Base-by-base conservation (phyloP, 30 jellyfish, hydroid and myxozoan species). In the Rhopilema esculentum region DNA sequence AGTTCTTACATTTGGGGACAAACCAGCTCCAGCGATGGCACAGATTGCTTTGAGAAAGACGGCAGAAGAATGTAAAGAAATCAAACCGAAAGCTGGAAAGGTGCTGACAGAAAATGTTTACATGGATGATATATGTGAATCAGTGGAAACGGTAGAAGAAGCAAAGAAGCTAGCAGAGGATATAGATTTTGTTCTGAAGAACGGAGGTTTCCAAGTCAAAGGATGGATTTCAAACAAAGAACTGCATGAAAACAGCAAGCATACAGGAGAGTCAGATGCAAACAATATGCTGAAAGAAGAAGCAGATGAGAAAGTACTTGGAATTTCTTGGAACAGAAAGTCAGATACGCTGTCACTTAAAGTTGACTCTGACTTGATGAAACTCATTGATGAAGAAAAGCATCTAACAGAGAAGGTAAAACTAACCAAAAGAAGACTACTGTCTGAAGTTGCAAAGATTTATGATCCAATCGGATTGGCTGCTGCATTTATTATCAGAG, bases 101-200 rank as follows among this genome's bases (percentile, higher is more conserved):
- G 81, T 70, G 40, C 72, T 88, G 77, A 78, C 71, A 57, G 70
- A 70, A 27, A 80, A 89, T 74, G 90, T 75, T 32, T 89, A 89
- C 86, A 82, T 89, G 93, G 97, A 80, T 27, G 97, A 89, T 76
- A 80, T 89, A 70, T 62, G 89, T 75, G 93, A 83, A 63, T 71
- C 90, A 48, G 90, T 62, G 26, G 86, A 52, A 20, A 84, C 89
- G 28, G 89, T 32, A 61, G 94, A 75, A 73, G 93, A 73, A 72
- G 97, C 87, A 70, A 51, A 72, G 72, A 75, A 80, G 82, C 80
- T 72, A 23, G 86, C 90, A 27, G 67, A 65, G 49, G 85, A 82
- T 53, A 81, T 82, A 6, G 74, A 50, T 23, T 71, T 30, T 33
- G 88, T 84, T 72, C 75, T 91, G 49, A 75, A 69, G 52, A 84